Conservation (phyloP, 2,113 vertebrate species). For the Sylvicapra grimmia region DNA sequence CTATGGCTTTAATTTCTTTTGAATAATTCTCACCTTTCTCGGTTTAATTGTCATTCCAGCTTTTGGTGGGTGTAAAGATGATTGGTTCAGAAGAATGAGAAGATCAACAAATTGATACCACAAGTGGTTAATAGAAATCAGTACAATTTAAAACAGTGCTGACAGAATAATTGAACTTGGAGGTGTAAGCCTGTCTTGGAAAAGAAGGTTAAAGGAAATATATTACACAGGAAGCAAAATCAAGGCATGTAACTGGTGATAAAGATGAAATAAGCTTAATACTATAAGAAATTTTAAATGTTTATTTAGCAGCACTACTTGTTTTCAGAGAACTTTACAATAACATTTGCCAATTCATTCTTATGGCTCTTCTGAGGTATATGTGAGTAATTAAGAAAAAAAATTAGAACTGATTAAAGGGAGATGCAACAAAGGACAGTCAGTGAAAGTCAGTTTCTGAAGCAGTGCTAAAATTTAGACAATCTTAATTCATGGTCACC, state of each 20-base stretch:
- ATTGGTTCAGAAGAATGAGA: conserved; percentile 43
- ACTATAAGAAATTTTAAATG: not conserved
- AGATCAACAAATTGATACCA: conserved; percentile 58
- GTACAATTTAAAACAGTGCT: conserved; percentile 54
- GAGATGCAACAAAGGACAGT: not conserved
- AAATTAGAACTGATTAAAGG: not conserved
- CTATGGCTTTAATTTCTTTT: conserved; percentile 49
- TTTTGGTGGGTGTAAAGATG: conserved; percentile 52
- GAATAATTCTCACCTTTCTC: conserved; percentile 37
- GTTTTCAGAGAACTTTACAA: not conserved
- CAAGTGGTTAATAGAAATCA: conserved; percentile 60
- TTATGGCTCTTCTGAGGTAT: not conserved
- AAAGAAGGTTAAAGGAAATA: conserved; percentile 45
- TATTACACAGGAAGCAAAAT: conserved; percentile 34
- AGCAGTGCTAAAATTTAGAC: not conserved
- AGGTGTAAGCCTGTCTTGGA: conserved; percentile 54
- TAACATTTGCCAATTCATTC: not conserved
- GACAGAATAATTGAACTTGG: conserved; percentile 67
- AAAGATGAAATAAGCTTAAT: conserved; percentile 19
- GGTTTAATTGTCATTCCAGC: conserved; percentile 45
- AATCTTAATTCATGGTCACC: not conserved
- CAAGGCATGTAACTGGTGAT: not conserved
- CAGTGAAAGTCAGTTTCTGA: not conserved
- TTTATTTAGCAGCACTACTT: conserved; percentile 16
- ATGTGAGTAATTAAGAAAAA: not conserved